phyloP scores from a whole-genome alignment of 2,113 vertebrate species.

The Laticauda laticaudata region DNA sequence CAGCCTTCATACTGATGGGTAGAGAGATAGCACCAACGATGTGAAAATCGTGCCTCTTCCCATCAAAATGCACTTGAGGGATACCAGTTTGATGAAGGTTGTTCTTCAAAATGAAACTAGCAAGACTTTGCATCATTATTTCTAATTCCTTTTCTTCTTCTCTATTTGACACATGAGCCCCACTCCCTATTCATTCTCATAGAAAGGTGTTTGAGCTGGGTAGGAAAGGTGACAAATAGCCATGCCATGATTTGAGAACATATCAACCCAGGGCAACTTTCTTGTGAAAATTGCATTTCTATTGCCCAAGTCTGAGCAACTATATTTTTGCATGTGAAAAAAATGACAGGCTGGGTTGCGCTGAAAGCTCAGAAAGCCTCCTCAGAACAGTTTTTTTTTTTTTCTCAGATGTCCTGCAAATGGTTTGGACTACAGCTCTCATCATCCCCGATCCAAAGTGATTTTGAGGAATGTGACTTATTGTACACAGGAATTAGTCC shows the following conservation, averaged over 20 bases:
- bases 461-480: neutral
- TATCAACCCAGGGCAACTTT: neutral
- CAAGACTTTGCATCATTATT: neutral
- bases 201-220: neutral
- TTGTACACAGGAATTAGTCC: neutral
- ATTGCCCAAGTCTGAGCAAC: neutral
- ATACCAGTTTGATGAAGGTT: neutral
- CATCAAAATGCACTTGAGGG: neutral
- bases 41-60: neutral
- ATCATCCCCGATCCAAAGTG: neutral
- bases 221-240: neutral
- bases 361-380: neutral
- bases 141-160: neutral
- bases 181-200: neutral
- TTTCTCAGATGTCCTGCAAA: neutral
- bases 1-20: neutral
- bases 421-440: neutral
- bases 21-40: neutral
- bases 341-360: neutral
- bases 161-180: neutral
- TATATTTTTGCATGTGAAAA: neutral
- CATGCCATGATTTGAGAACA: neutral
- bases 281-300: neutral
- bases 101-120: neutral
- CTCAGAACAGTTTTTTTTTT: neutral